Conservation (phyloP, 2,797 vertebrate genomes). For the Gadopsis marmoratus region DNA sequence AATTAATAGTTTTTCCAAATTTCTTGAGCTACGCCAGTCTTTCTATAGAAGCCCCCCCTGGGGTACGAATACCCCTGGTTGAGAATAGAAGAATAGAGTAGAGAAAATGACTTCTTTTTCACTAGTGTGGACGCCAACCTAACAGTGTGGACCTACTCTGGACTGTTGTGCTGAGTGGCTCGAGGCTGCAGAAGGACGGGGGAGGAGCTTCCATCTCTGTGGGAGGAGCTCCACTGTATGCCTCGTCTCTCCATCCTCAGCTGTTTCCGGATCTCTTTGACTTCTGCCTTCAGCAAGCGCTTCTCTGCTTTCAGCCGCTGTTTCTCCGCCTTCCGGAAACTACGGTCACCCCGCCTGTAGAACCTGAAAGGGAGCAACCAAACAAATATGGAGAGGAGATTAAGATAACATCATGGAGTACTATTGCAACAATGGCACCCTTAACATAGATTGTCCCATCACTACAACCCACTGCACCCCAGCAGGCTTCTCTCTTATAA, state of each 20-base stretch:
- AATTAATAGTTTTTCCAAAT: background rate
- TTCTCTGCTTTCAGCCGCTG: conserved; percentile 95
- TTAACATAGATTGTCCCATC: background rate
- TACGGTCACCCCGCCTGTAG: conserved; percentile 93
- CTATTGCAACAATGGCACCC: background rate
- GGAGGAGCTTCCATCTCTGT: conserved; percentile 82
- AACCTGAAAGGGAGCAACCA: conserved; percentile 82
- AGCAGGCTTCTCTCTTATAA: too few species aligned
- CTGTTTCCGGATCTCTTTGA: conserved; percentile 96
- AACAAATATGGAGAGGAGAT: background rate
- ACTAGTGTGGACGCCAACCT: background rate
- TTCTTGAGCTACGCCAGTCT: background rate
- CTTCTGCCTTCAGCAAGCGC: conserved; percentile 94
- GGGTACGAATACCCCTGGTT: background rate
- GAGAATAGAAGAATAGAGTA: background rate
- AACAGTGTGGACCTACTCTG: conserved; percentile 81
- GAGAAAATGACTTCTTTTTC: background rate
- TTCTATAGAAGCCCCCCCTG: background rate
- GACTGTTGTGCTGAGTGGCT: conserved; percentile 83
- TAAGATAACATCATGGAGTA: background rate
- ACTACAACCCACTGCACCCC: background rate
- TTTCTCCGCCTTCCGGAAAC: conserved; percentile 95
- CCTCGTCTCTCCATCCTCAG: conserved; percentile 94
- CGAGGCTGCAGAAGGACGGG: conserved; percentile 83
- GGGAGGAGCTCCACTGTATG: conserved; percentile 90